phyloP scores from a whole-genome alignment of 2,797 vertebrate genomes.

The Megaceryle alcyon region DNA sequence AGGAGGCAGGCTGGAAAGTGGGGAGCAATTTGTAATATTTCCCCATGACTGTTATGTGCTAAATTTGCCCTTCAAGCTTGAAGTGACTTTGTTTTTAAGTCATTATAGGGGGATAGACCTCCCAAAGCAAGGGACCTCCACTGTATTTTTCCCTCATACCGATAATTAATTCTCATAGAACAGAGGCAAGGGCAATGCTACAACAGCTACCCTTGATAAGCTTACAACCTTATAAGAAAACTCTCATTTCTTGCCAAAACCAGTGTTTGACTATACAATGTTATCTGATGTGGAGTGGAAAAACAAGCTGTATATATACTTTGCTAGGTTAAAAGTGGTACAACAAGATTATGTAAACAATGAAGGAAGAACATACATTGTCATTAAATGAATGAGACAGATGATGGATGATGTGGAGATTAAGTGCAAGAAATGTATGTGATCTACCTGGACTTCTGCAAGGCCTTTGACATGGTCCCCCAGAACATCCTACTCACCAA shows the following conservation, averaged over 20 bases:
- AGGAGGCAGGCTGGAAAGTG: slow-evolving; percentile 27
- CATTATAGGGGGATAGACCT: slow-evolving; percentile 32
- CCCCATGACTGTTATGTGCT: slow-evolving; percentile 17
- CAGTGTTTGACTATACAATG: neutral
- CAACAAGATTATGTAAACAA: neutral
- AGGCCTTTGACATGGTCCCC: too few relatives aligned
- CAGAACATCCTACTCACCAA: too few relatives aligned
- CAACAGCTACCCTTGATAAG: slow-evolving; percentile 8
- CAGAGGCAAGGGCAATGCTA: slow-evolving; percentile 23
- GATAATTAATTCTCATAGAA: slow-evolving; percentile 49
- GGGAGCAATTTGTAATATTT: slow-evolving; percentile 55
- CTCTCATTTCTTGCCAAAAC: neutral
- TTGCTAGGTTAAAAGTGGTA: neutral
- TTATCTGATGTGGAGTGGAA: neutral
- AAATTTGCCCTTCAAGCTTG: slow-evolving; percentile 64
- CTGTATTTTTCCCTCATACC: neutral
- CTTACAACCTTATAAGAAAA: neutral
- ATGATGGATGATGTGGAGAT: slow-evolving; percentile 1
- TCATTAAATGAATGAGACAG: neutral
- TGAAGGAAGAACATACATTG: neutral
- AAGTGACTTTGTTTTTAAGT: slow-evolving; percentile 56
- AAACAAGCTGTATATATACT: neutral
- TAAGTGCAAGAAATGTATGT: neutral
- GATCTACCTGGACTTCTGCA: too few relatives aligned
- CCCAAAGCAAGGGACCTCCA: slow-evolving; percentile 25